phyloP scores from a whole-genome alignment of 2,797 vertebrate species.

The Lophius americanus region DNA sequence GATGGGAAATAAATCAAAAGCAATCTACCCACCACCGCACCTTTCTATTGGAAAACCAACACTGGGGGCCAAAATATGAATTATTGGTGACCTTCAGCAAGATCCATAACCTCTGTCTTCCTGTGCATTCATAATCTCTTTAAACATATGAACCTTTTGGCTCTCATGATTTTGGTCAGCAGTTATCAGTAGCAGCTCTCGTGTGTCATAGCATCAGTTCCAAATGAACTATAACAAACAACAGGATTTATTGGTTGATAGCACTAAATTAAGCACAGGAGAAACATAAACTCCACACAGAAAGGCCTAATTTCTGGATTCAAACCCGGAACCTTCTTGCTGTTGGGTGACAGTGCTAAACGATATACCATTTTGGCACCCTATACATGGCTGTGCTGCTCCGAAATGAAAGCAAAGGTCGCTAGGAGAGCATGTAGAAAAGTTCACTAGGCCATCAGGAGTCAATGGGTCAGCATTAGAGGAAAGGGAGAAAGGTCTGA shows the following conservation, averaged over 20 bases:
- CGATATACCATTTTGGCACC: neutral
- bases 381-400: slow-evolving; percentile 34
- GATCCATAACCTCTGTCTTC: slow-evolving; percentile 28
- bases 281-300: neutral
- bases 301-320: too few species aligned
- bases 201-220: neutral
- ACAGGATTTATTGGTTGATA: slow-evolving; percentile 14
- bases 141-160: slow-evolving; percentile 6
- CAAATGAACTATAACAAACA: neutral
- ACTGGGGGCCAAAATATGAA: slow-evolving; percentile 56
- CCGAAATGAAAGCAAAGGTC: slow-evolving; percentile 61
- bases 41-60: slow-evolving; percentile 68
- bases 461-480: slow-evolving; percentile 68
- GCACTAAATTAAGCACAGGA: neutral
- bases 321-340: too few species aligned
- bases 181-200: slow-evolving; percentile 13
- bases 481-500: slow-evolving; percentile 64
- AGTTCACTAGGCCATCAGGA: slow-evolving; percentile 56
- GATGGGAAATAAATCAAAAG: slow-evolving; percentile 61
- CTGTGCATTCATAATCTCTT: slow-evolving; percentile 13
- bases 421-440: slow-evolving; percentile 46
- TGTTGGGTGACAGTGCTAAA: too few species aligned
- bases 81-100: slow-evolving; percentile 57
- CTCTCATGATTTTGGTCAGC: slow-evolving; percentile 6
- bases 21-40: slow-evolving; percentile 58